Evolutionary conservation across 2,888 invertebrate species (phyloP).

Genomic region (Drosophila parthenogenetica): DNA sequence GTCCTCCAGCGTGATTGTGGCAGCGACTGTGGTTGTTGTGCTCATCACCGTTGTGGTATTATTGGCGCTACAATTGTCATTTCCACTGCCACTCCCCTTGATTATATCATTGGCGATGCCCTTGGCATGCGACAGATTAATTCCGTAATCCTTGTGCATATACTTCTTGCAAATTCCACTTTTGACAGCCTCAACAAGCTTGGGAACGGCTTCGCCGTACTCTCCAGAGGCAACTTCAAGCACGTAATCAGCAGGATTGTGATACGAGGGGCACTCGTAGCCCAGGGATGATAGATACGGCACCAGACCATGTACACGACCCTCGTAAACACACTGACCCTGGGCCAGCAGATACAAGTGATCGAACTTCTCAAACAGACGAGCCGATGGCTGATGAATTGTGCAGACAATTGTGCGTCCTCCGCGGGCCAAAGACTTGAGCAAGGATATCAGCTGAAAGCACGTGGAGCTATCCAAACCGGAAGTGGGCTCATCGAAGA

Average conservation of each 20-base stretch:
- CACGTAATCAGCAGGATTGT: slow-evolving; percentile 98
- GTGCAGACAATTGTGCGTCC: slow-evolving; percentile 97
- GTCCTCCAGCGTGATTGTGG: slow-evolving; percentile 84
- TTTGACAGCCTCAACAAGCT: slow-evolving; percentile 93
- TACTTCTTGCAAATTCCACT: slow-evolving; percentile 90
- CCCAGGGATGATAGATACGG: slow-evolving; percentile 94
- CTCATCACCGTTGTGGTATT: not conserved
- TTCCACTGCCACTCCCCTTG: slow-evolving; percentile 84
- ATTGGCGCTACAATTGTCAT: slow-evolving; percentile 62
- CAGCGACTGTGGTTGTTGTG: slow-evolving; percentile 14
- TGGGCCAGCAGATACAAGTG: slow-evolving; percentile 95
- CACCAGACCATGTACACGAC: slow-evolving; percentile 92
- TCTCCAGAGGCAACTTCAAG: slow-evolving; percentile 98
- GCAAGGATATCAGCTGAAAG: slow-evolving; percentile 95
- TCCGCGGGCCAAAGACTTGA: slow-evolving; percentile 94
- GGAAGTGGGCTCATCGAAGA: slow-evolving; percentile 97
- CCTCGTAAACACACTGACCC: slow-evolving; percentile 97
- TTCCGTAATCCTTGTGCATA: slow-evolving; percentile 82
- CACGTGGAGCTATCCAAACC: slow-evolving; percentile 97
- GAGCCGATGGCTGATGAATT: slow-evolving; percentile 98
- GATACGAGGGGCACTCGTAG: slow-evolving; percentile 96
- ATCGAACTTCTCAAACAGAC: slow-evolving; percentile 98
- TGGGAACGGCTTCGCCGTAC: slow-evolving; percentile 95
- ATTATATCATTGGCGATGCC: slow-evolving; percentile 87
- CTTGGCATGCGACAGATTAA: slow-evolving; percentile 65